phyloP scores from a whole-genome alignment of 2,113 vertebrate genomes.

The Sminthopsis crassicaudata region DNA sequence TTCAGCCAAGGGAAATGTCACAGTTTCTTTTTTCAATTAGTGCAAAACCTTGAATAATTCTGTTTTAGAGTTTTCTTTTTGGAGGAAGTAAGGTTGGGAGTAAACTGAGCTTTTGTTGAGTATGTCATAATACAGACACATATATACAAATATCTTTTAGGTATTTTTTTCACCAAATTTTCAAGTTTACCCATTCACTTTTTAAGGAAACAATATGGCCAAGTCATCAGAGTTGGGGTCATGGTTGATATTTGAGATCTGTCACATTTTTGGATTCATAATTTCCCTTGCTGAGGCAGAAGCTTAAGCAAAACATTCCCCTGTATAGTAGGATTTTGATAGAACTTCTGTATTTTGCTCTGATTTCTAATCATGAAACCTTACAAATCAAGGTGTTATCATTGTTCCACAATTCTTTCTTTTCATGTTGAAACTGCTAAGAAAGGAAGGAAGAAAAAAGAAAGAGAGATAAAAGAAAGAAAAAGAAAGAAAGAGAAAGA shows the following conservation, averaged over 20 bases:
- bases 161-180: no score
- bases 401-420: background rate
- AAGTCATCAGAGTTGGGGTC: background rate
- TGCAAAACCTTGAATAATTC: background rate
- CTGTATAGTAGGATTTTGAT: background rate
- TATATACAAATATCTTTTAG: background rate
- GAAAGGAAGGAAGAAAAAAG: no score
- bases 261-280: background rate
- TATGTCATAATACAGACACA: background rate
- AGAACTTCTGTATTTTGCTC: background rate
- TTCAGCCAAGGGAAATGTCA: background rate
- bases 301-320: background rate
- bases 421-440: background rate
- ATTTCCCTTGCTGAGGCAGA: constrained; percentile 6
- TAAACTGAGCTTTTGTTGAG: background rate
- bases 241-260: background rate
- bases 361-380: background rate
- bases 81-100: background rate
- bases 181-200: background rate
- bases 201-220: background rate
- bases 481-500: no score
- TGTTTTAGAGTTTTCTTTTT: background rate
- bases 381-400: background rate
- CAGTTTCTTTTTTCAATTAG: background rate
- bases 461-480: no score